Percentiles rank a stretch among this genome's conserved stretches.
Conservation (phyloP, 1,140 invertebrate species). For the Scaptomyza graminum region DNA sequence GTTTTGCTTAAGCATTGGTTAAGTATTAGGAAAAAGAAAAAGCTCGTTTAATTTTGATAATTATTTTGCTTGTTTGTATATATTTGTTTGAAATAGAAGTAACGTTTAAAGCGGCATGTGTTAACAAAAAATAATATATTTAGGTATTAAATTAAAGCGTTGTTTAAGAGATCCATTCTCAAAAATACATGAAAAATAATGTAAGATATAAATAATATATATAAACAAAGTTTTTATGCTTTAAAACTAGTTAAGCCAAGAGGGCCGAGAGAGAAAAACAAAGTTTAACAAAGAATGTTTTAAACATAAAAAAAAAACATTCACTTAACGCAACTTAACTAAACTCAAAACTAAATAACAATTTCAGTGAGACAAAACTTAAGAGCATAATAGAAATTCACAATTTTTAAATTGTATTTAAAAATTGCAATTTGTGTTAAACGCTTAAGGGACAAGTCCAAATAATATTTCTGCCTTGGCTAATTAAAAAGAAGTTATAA, state of each 20-base stretch:
- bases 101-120: constrained; percentile 27
- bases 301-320: constrained; percentile 24
- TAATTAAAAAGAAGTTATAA: constrained; percentile 78
- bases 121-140: constrained; percentile 47
- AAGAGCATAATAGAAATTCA: constrained; percentile 59
- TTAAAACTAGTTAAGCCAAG: constrained; percentile 68
- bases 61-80: constrained; percentile 44
- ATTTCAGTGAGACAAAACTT: constrained; percentile 62
- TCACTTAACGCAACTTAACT: constrained; percentile 57
- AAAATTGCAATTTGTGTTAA: constrained; percentile 74
- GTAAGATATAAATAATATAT: constrained; percentile 64
- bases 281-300: constrained; percentile 52
- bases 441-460: constrained; percentile 60
- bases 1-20: constrained; percentile 46
- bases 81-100: constrained; percentile 52
- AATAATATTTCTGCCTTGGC: constrained; percentile 52
- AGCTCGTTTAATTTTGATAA: constrained; percentile 24
- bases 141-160: constrained; percentile 60
- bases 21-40: constrained; percentile 31
- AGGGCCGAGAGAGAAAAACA: constrained; percentile 52
- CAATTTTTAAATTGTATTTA: constrained; percentile 75
- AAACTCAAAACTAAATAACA: constrained; percentile 60
- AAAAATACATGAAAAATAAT: constrained; percentile 69
- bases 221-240: constrained; percentile 39
- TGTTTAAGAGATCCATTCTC: constrained; percentile 70